These are phyloP conservation scores for Dendroctonus ponderosae DNA, from an alignment of 1,140 invertebrate genomes.

Conservation along the genomic window DNA sequence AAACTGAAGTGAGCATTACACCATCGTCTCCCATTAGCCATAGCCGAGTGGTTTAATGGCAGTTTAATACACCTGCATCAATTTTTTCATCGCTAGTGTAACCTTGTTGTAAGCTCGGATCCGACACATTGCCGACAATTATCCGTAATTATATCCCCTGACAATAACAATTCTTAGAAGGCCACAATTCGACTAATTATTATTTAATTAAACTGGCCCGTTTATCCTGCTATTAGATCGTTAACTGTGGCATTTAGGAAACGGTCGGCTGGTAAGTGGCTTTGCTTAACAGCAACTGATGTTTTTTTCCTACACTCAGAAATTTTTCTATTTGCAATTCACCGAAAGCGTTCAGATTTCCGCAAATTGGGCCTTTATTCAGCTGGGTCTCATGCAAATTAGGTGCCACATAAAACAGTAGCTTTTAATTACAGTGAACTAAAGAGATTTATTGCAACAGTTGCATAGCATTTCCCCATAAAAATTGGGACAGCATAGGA, in stretches of 20 bases:
- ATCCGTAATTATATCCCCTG: constrained; percentile 16
- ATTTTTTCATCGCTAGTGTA: constrained; percentile 17
- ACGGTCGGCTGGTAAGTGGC: background rate
- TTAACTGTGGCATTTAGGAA: constrained; percentile 22
- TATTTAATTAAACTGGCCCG: constrained; percentile 24
- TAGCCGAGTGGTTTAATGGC: constrained; percentile 23
- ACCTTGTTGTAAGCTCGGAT: constrained; percentile 18
- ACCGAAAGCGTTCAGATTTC: no score
- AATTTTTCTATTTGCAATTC: no score
- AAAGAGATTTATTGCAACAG: no score
- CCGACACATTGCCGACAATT: constrained; percentile 23
- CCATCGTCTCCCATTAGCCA: constrained; percentile 20
- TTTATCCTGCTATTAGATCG: constrained; percentile 14
- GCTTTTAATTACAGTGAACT: no score
- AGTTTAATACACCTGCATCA: constrained; percentile 22
- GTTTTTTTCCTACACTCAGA: no score
- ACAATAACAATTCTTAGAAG: constrained; percentile 17
- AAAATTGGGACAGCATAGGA: constrained; percentile 5
- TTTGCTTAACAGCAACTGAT: no score
- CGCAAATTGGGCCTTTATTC: no score
- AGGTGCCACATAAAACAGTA: no score
- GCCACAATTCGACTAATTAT: constrained; percentile 24
- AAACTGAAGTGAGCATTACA: constrained; percentile 5
- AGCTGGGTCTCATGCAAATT: no score
- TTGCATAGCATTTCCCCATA: background rate